phyloP scores from a whole-genome alignment of 2,888 invertebrate genomes.

The Pseudococcus viburni region DNA sequence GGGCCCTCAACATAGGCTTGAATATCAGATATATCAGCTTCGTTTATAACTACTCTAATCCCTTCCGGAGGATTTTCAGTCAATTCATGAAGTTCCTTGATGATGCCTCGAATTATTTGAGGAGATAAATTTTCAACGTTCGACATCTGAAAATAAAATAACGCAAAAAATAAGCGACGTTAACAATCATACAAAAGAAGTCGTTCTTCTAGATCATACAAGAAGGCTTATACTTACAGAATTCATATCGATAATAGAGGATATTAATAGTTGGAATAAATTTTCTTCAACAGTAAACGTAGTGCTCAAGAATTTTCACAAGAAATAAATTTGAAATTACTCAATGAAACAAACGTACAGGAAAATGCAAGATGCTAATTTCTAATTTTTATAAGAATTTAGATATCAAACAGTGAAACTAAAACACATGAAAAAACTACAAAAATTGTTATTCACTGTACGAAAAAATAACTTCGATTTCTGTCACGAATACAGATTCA shows the following conservation, averaged over 20 bases:
- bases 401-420: no score
- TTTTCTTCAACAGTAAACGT: no score
- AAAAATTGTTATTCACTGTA: no score
- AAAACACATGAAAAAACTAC: no score
- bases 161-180: not conserved
- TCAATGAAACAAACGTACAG: no score
- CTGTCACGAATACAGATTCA: no score
- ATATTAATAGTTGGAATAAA: not conserved
- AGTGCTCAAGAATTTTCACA: no score
- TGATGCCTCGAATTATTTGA: conserved; percentile 89
- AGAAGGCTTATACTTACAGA: not conserved
- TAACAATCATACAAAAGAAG: not conserved
- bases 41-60: conserved; percentile 89
- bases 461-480: no score
- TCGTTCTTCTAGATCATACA: not conserved
- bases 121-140: conserved; percentile 96
- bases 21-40: conserved; percentile 94
- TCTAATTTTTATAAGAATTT: no score
- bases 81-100: conserved; percentile 89
- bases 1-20: conserved; percentile 94
- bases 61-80: conserved; percentile 90
- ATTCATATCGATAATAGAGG: not conserved
- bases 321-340: no score
- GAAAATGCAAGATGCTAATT: no score
- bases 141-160: conserved; percentile 77